These are phyloP conservation scores for Sebastes aleutianus DNA, from an alignment of 2,797 vertebrate species.

Conservation along the genomic window DNA sequence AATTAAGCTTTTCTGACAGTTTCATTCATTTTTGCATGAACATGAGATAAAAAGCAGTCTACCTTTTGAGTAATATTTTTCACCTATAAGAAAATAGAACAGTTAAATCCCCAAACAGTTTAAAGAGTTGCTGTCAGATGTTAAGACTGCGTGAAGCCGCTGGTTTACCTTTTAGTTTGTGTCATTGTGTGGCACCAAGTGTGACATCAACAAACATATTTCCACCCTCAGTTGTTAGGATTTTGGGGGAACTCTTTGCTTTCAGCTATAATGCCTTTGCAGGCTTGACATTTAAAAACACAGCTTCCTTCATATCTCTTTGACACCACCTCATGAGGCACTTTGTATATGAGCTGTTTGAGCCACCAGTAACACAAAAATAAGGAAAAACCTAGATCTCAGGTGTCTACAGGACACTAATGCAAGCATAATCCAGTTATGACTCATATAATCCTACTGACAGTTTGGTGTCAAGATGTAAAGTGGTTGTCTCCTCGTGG, in stretches of 20 bases:
- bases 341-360: not conserved
- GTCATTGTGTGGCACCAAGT: conserved; percentile 16
- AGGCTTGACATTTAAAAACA: not conserved
- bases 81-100: no score
- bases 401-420: conserved; percentile 18
- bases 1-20: no score
- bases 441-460: conserved; percentile 48
- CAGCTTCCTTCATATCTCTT: not conserved
- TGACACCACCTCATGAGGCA: not conserved
- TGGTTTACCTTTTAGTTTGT: not conserved
- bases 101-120: not conserved
- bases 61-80: no score
- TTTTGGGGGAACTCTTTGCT: not conserved
- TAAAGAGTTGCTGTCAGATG: not conserved
- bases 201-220: conserved; percentile 6
- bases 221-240: not conserved
- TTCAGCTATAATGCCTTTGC: not conserved
- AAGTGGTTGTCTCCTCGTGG: conserved; percentile 22
- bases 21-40: no score
- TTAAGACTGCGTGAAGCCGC: not conserved
- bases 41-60: no score
- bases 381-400: not conserved
- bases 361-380: not conserved
- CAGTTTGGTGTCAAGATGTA: conserved; percentile 55
- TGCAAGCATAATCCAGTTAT: conserved; percentile 33